These are phyloP conservation scores for Acronicta aceris DNA, from an alignment of 2,888 invertebrate genomes.

Conservation along the genomic window DNA sequence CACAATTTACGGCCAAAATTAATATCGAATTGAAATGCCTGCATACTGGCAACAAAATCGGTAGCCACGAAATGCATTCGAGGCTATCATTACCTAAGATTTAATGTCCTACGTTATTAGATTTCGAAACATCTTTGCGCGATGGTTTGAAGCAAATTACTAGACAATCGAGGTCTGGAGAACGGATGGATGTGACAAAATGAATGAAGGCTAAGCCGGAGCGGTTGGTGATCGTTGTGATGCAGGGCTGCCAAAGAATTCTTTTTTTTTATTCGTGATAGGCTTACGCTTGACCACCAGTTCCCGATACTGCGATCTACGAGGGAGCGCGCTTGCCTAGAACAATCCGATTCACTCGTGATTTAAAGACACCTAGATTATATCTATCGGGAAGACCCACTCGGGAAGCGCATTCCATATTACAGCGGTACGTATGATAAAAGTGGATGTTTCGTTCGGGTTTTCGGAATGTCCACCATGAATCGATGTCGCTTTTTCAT, in stretches of 20 bases:
- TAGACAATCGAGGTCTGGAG: conserved; percentile 63
- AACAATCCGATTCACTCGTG: too few species aligned
- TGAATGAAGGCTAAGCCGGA: conserved; percentile 64
- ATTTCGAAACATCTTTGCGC: conserved; percentile 51
- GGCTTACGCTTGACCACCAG: too few species aligned
- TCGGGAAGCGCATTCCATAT: too few species aligned
- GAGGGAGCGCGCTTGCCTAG: too few species aligned
- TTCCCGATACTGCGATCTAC: too few species aligned
- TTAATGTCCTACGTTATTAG: conserved; percentile 47
- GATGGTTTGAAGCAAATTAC: conserved; percentile 54
- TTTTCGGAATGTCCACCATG: too few species aligned
- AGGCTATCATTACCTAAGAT: conserved; percentile 40
- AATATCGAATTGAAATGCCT: conserved; percentile 41
- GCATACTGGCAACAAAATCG: conserved; percentile 39
- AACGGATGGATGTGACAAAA: conserved; percentile 71
- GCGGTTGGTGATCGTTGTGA: conserved; percentile 34
- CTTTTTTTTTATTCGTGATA: too few species aligned
- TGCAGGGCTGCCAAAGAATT: conserved; percentile 38
- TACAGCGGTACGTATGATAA: too few species aligned
- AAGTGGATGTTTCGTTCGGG: too few species aligned
- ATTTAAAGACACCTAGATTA: too few species aligned
- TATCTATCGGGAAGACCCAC: too few species aligned
- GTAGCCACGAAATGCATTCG: conserved; percentile 44
- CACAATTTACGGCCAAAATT: conserved; percentile 39
- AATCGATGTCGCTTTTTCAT: too few species aligned